A percentile compares a stretch with the other conserved stretches of the same genome.
These are phyloP conservation scores for Etheostoma spectabile DNA, from an alignment of 2,113 vertebrate genomes.

Conservation along the genomic window DNA sequence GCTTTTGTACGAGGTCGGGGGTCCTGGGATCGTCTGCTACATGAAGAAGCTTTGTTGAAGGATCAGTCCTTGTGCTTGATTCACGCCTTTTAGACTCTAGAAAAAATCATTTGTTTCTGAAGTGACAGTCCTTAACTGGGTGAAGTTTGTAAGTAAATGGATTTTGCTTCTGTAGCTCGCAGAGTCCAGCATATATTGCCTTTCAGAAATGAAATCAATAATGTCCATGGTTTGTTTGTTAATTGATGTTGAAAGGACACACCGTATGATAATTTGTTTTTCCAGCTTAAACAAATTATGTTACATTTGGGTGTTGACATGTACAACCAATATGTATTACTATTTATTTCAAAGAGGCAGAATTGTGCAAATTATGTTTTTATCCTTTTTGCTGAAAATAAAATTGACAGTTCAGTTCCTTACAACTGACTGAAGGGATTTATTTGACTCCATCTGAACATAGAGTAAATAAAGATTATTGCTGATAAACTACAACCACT, in stretches of 20 bases:
- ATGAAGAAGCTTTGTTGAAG: conserved; percentile 31
- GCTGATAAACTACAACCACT: neutral
- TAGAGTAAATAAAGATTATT: neutral
- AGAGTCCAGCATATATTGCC: conserved; percentile 70
- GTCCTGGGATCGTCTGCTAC: neutral
- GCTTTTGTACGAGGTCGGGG: conserved; percentile 47
- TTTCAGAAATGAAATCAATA: conserved; percentile 57
- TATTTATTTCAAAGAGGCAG: conserved; percentile 81
- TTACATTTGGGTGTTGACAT: conserved; percentile 76
- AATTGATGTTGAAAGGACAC: conserved; percentile 61
- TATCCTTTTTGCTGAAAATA: conserved; percentile 84
- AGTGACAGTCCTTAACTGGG: conserved; percentile 43
- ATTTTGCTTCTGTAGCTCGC: conserved; percentile 77
- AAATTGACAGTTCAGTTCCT: conserved; percentile 81
- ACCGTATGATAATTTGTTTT: conserved; percentile 71
- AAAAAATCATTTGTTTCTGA: conserved; percentile 45
- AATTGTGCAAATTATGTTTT: conserved; percentile 82
- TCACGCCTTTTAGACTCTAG: conserved; percentile 32
- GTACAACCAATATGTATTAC: conserved; percentile 77
- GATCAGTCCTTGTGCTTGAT: conserved; percentile 55
- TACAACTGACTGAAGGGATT: conserved; percentile 52
- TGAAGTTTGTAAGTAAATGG: conserved; percentile 70
- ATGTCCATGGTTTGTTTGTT: conserved; percentile 63
- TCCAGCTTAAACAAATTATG: conserved; percentile 53
- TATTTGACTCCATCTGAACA: conserved; percentile 42